Evolutionary conservation across 2,888 invertebrate species (phyloP).

Genomic region (Hartigia nigra): DNA sequence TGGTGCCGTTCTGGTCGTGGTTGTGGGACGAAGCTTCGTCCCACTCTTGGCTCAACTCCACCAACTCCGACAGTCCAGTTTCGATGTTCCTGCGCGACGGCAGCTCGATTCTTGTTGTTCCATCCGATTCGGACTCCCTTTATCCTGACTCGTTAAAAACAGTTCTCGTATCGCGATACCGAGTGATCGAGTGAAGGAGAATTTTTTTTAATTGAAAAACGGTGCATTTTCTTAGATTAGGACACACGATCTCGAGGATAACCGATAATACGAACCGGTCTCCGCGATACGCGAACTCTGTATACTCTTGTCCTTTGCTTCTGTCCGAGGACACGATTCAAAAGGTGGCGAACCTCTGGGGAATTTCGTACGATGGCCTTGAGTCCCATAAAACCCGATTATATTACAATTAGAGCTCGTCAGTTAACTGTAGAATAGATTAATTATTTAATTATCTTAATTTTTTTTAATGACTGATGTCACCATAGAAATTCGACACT

Average conservation of each 20-base stretch:
- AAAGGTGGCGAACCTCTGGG: no score
- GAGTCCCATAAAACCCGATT: neutral
- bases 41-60: constrained; percentile 27
- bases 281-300: neutral
- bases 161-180: neutral
- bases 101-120: constrained; percentile 18
- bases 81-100: constrained; percentile 61
- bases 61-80: constrained; percentile 54
- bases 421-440: neutral
- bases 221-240: neutral
- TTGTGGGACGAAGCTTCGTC: constrained; percentile 4
- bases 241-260: neutral
- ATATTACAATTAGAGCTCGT: neutral
- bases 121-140: neutral
- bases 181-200: neutral
- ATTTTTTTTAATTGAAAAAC: neutral
- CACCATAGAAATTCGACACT: neutral
- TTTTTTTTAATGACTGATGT: neutral
- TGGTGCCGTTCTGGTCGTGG: constrained; percentile 2
- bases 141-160: neutral
- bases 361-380: neutral
- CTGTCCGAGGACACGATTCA: neutral
- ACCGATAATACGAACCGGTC: neutral
- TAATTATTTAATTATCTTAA: neutral
- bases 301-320: neutral